phyloP scores from a whole-genome alignment of 1,140 invertebrate genomes.

The Pomacea maculata region DNA sequence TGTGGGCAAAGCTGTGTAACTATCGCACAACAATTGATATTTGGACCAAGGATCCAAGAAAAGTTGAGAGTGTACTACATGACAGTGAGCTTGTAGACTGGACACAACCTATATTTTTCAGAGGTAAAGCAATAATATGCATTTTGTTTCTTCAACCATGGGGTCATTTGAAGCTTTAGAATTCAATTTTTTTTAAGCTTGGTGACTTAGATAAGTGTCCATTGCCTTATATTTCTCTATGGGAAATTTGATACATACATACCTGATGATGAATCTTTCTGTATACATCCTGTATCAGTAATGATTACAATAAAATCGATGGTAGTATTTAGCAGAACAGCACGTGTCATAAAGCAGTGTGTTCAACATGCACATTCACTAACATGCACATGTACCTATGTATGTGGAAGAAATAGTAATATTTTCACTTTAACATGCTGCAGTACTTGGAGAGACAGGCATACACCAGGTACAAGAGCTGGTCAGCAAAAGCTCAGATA shows the following conservation, averaged over 20 bases:
- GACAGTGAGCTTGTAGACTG: conserved; percentile 9
- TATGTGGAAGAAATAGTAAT: not conserved
- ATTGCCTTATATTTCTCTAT: not conserved
- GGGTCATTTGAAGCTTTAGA: too few species aligned
- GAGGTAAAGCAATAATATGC: not conserved
- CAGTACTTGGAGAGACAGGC: not conserved
- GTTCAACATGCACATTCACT: not conserved
- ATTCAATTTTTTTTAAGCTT: not conserved
- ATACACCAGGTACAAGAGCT: not conserved
- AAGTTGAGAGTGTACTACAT: not conserved
- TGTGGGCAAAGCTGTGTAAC: conserved; percentile 5
- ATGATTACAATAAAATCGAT: not conserved
- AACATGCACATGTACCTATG: not conserved
- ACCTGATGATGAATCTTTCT: not conserved
- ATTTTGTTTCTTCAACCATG: not conserved
- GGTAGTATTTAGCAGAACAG: not conserved
- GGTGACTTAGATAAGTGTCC: not conserved
- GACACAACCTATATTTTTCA: conserved; percentile 14
- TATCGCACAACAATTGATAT: conserved; percentile 18
- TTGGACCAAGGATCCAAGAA: not conserved
- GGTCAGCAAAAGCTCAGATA: not conserved
- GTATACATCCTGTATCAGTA: not conserved
- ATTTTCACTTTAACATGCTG: not conserved
- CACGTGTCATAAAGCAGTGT: not conserved
- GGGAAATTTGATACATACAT: too few species aligned